Evolutionary conservation across 2,113 vertebrate genomes (phyloP).

Genomic region (Zeus faber): DNA sequence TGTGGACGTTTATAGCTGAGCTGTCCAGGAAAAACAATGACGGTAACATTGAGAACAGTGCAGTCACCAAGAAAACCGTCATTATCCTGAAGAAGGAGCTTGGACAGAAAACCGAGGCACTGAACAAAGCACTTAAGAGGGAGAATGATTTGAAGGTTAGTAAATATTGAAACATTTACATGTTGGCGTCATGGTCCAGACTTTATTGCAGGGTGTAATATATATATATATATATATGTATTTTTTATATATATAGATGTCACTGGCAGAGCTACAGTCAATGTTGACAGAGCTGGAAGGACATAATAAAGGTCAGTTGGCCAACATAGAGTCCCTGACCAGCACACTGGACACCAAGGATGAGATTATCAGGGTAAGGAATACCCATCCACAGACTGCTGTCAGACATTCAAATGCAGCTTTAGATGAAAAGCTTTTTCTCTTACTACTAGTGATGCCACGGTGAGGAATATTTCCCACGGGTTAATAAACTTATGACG

Average conservation of each 20-base stretch:
- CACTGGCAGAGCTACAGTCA: constrained; percentile 66
- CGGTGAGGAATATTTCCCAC: too few relatives aligned
- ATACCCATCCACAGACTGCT: constrained; percentile 9
- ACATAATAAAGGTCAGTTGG: constrained; percentile 57
- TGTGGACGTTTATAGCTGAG: constrained; percentile 52
- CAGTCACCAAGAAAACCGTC: constrained; percentile 51
- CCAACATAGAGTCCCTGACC: constrained; percentile 68
- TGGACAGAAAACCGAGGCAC: constrained; percentile 69
- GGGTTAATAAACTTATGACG: too few relatives aligned
- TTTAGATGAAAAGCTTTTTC: constrained; percentile 17
- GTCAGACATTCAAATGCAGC: background rate
- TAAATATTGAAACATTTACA: background rate
- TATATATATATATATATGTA: too few relatives aligned
- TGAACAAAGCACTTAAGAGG: constrained; percentile 73
- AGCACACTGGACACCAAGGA: constrained; percentile 73
- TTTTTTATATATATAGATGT: constrained; percentile 52
- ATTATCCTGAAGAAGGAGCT: constrained; percentile 73
- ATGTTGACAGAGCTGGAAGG: constrained; percentile 63
- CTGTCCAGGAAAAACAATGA: constrained; percentile 60
- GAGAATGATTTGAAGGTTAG: constrained; percentile 76
- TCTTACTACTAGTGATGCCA: background rate
- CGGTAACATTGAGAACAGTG: constrained; percentile 47
- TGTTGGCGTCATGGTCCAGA: too few relatives aligned
- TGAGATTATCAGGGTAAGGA: constrained; percentile 72
- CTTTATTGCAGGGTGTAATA: too few relatives aligned